Base-by-base conservation (phyloP, 1,140 invertebrate genomes). In the Diachasma alloeum region DNA sequence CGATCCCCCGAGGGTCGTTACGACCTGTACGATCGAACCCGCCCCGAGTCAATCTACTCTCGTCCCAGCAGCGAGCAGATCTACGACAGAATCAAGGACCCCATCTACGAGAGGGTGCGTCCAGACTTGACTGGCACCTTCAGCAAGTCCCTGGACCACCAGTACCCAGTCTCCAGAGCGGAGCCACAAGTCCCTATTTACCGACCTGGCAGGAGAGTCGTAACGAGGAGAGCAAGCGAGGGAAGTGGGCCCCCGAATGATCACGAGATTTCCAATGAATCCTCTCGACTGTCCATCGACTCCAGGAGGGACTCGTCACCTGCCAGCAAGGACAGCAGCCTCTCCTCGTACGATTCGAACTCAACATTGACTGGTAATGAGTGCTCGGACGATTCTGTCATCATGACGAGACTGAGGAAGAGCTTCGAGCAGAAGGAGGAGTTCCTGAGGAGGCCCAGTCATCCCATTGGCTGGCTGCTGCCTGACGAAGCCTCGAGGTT, bases 391-490 rank as follows among this genome's bases (percentile, higher is more conserved):
- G 93, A 94, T 83, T 93, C 92, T 48, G 90, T 93, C 19, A 93
- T 93, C 66, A 91, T 94, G 86, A 92, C 91, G 24, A 91, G 94
- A 85, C 92, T 97, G 80, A 91, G 94, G 70, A 95, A 95, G 85
- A 96, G 94, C 81, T 92, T 94, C 80, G 95, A 96, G 81, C 94
- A 96, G 82, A 97, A 97, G 83, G 95, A 96, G 86, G 95, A 96
- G 80, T 97, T 97, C 85, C 89, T 97, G 37, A 92, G 93, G 80
- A 90, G 94, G 72, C 95, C 95, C 1, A 93, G 91, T 80, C 91
- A 93, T 80, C 92, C 92, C 63, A 92, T 93, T 48, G 91, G 92
- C 19, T 92, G 90, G 91, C 89, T 90, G 68, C 88, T 83, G 9
- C 76, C 80, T 0, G 85, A 85, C 0, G 82, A 84, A 1, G 26